Evolutionary conservation across 2,888 invertebrate species (phyloP), one percentile per base, ranked within the genome.

Genomic region (Druceiella hillmani): DNA sequence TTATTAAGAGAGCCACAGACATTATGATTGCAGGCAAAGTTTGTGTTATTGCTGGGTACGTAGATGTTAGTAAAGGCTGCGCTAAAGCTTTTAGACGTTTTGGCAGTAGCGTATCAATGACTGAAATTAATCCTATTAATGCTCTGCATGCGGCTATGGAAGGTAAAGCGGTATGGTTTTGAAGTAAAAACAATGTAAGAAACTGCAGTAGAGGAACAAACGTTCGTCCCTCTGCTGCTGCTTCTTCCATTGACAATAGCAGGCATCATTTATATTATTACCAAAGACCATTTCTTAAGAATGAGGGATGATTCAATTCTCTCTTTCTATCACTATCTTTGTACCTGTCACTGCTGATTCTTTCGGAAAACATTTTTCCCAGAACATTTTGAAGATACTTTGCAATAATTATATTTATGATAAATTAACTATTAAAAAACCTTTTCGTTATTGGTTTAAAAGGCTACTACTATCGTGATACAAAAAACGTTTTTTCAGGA

Each of bases 61-160:
- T 94, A 36, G 94, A 95, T 66, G 93, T 95, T n/a, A 94, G 94
- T 45, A 95, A 94, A 68, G 93, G 94, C 31, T 88, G 87, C 55
- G 89, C 91, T 9, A 86, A 89, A 57, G 87, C 92, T 17, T 74
- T 95, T 11, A 72, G 83, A 50, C 87, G 87, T 5, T 86, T 92
- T 53, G 94, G 94, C 30, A 86, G 89, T 15, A 78, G 92, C 36
- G 93, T 94, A 5, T 75, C 94, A 40, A 69, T 94, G 48, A 88
- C 91, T 2, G 93, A 94, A 75, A 83, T 94, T 46, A 93, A 95
- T 70, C 94, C 94, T 1, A 95, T 95, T 55, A 92, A 83, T 63
- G 93, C 94, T 2, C 70, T 94, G 17, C 93, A 95, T 70, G 83
- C 83, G 5, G 80, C 91, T 2, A 94, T 94, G 91, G 93, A n/a